These are phyloP conservation scores for Lamellibrachia satsuma DNA, from an alignment of 2,888 invertebrate genomes.

Conservation along the genomic window DNA sequence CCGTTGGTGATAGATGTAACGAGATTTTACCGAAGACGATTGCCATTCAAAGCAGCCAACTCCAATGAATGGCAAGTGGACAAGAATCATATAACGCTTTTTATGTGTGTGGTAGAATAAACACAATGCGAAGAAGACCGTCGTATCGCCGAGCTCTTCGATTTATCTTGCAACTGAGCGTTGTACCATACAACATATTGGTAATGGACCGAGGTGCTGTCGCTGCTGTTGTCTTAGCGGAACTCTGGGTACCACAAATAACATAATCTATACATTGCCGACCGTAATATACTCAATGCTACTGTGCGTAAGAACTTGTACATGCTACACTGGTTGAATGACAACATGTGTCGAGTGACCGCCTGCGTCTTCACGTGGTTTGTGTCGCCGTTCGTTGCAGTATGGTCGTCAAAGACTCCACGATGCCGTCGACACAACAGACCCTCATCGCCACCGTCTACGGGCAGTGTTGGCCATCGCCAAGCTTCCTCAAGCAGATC, in stretches of 20 bases:
- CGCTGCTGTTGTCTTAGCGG: not conserved
- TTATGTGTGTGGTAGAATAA: no score
- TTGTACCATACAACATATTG: no score
- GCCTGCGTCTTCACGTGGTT: not conserved
- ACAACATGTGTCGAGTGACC: not conserved
- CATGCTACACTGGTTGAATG: not conserved
- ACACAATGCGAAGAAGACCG: no score
- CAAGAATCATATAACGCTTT: no score
- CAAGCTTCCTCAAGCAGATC: slow-evolving; percentile 23
- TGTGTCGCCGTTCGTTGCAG: not conserved
- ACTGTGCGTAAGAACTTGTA: not conserved
- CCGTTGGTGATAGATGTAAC: no score
- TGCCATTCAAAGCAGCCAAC: no score
- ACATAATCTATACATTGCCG: not conserved
- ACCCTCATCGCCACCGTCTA: slow-evolving; percentile 22
- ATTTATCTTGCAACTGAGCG: not conserved
- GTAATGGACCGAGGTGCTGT: no score
- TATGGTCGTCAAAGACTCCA: not conserved
- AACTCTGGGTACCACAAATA: not conserved
- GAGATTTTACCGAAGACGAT: no score
- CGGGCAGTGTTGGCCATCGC: slow-evolving; percentile 26
- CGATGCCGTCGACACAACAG: slow-evolving; percentile 9
- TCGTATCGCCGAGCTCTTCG: no score
- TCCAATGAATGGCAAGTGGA: no score
- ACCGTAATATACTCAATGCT: not conserved